A percentile compares a stretch with the other conserved stretches of the same genome.
Conservation (phyloP, 2,113 vertebrate species). For the Salminus brasiliensis region DNA sequence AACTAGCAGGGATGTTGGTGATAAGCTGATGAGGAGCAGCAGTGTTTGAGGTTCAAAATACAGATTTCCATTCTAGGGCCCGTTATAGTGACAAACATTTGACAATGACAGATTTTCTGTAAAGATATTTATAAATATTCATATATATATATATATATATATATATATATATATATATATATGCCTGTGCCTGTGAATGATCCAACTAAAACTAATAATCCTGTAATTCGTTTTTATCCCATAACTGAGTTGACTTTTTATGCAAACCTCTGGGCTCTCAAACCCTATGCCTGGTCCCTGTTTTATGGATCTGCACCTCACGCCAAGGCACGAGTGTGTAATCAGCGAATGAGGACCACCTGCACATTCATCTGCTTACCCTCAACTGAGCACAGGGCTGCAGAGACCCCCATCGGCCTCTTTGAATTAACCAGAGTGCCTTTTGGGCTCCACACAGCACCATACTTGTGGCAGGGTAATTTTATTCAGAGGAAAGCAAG, state of each 20-base stretch:
- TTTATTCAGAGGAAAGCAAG: neutral
- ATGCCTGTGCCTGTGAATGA: neutral
- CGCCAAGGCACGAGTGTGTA: conserved; percentile 47
- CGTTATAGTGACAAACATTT: too few relatives aligned
- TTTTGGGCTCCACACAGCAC: neutral
- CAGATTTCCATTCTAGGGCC: too few relatives aligned
- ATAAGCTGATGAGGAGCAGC: too few relatives aligned
- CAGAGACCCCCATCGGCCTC: neutral
- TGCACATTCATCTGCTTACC: conserved; percentile 41
- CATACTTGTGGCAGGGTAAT: neutral
- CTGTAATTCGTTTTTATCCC: conserved; percentile 28
- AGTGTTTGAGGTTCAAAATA: too few relatives aligned
- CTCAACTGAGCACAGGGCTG: neutral
- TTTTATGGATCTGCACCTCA: conserved; percentile 42
- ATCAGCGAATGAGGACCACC: conserved; percentile 48
- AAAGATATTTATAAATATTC: too few relatives aligned
- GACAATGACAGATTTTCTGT: too few relatives aligned
- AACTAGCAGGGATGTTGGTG: too few relatives aligned
- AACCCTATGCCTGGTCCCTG: neutral
- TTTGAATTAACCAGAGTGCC: neutral
- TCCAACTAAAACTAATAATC: conserved; percentile 23
- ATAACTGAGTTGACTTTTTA: neutral
- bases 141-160: too few relatives aligned
- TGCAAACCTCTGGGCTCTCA: neutral
- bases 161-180: neutral